These are phyloP conservation scores for Eupithecia tripunctaria DNA, from an alignment of 2,888 invertebrate genomes.

Conservation along the genomic window DNA sequence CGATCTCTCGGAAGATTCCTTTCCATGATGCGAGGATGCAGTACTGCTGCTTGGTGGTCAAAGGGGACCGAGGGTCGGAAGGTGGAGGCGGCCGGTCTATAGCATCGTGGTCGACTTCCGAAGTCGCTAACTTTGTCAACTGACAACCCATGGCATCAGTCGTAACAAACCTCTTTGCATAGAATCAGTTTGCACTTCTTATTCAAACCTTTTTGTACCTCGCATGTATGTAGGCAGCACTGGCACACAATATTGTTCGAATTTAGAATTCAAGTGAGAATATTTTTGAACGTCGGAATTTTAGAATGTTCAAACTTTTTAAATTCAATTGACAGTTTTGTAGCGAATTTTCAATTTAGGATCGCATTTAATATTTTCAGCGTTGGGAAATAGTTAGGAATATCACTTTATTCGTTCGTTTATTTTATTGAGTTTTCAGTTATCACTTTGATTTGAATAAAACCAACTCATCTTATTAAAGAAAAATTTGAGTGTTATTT, in stretches of 20 bases:
- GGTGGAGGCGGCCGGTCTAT: conserved; percentile 87
- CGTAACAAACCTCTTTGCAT: conserved; percentile 10
- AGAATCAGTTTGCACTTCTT: background rate
- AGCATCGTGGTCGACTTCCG: conserved; percentile 72
- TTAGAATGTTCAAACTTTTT: background rate
- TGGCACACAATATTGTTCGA: background rate
- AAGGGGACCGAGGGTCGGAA: conserved; percentile 90
- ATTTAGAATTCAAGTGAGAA: background rate
- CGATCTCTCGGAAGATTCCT: conserved; percentile 93
- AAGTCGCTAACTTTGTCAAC: conserved; percentile 87
- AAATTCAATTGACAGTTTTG: background rate
- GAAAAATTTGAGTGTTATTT: background rate
- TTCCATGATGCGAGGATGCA: conserved; percentile 96
- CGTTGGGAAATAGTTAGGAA: background rate
- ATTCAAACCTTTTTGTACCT: conserved; percentile 1
- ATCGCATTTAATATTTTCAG: background rate
- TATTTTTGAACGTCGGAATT: background rate
- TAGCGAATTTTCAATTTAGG: background rate
- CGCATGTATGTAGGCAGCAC: background rate
- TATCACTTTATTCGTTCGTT: background rate
- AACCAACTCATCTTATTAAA: background rate
- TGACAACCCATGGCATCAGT: conserved; percentile 88
- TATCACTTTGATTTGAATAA: background rate
- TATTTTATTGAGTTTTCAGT: background rate
- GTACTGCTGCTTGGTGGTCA: conserved; percentile 93